These are phyloP conservation scores for Mimumesa dahlbomi DNA, from an alignment of 2,888 invertebrate species.

Conservation along the genomic window DNA sequence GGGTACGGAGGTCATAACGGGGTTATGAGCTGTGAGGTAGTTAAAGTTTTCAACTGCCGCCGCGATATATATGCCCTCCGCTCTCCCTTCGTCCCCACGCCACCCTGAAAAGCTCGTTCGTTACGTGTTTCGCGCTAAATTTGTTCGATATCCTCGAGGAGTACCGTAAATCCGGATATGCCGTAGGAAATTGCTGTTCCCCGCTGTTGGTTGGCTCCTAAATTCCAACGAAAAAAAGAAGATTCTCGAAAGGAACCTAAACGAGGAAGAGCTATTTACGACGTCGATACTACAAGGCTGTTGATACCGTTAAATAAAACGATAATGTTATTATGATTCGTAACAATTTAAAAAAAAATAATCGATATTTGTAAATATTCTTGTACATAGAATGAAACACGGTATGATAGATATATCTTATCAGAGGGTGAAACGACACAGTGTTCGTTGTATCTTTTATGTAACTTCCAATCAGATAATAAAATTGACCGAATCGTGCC, in stretches of 20 bases:
- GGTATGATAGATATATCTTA: too few species aligned
- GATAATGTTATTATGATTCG: too few species aligned
- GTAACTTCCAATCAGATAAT: too few species aligned
- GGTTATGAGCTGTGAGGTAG: slow-evolving; percentile 78
- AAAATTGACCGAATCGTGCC: slow-evolving; percentile 47
- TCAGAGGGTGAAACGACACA: too few species aligned
- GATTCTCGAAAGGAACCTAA: slow-evolving; percentile 3
- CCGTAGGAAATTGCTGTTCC: slow-evolving; percentile 60
- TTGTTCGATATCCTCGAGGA: slow-evolving; percentile 67
- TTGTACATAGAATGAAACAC: too few species aligned
- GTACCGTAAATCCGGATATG: slow-evolving; percentile 57
- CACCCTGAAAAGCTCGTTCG: slow-evolving; percentile 60
- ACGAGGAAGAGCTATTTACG: slow-evolving; percentile 17
- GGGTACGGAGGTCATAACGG: slow-evolving; percentile 72
- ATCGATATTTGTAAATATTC: too few species aligned
- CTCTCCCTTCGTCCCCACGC: slow-evolving; percentile 15
- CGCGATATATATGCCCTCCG: slow-evolving; percentile 39
- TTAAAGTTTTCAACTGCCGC: slow-evolving; percentile 75
- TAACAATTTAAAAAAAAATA: not conserved
- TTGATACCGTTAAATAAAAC: slow-evolving; percentile 28
- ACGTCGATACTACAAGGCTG: slow-evolving; percentile 1
- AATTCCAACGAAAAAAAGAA: slow-evolving; percentile 29
- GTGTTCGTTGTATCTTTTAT: too few species aligned
- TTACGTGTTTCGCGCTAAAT: slow-evolving; percentile 75
- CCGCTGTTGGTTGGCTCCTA: slow-evolving; percentile 47